Percentiles rank a stretch among this genome's conserved stretches.
phyloP scores from a whole-genome alignment of 2,797 vertebrate genomes.

The Sarcoramphus papa region DNA sequence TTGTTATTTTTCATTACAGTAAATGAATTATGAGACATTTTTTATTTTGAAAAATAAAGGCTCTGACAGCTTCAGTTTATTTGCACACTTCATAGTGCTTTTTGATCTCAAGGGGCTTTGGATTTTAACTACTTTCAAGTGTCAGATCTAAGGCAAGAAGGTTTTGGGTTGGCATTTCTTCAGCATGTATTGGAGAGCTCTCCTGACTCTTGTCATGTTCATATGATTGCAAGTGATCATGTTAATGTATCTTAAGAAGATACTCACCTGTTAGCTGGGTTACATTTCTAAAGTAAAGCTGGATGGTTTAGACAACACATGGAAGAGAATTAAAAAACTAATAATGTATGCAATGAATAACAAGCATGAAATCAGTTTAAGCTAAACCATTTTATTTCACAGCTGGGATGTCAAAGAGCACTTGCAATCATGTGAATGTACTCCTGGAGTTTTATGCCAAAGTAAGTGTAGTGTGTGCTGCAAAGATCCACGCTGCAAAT shows the following conservation, averaged over 20 bases:
- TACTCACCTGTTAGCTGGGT: background rate
- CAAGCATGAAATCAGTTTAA: background rate
- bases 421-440: background rate
- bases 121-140: background rate
- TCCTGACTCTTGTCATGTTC: background rate
- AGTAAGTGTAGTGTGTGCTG: background rate
- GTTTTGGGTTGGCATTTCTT: background rate
- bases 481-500: background rate
- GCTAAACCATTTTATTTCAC: background rate
- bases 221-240: background rate
- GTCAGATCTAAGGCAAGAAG: background rate
- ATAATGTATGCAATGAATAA: background rate
- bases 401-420: background rate
- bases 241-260: background rate
- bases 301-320: background rate
- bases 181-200: background rate
- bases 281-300: background rate
- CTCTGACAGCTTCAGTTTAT: background rate
- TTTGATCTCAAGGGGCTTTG: slow-evolving; percentile 10
- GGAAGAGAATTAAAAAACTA: background rate
- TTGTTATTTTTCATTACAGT: background rate
- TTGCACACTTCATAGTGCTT: background rate
- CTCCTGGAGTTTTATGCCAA: background rate
- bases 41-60: background rate
- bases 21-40: background rate